Evolutionary conservation across 2,797 vertebrate genomes (phyloP), one percentile per base, ranked within the genome.

Genomic region (Sebastes trivittatus): DNA sequence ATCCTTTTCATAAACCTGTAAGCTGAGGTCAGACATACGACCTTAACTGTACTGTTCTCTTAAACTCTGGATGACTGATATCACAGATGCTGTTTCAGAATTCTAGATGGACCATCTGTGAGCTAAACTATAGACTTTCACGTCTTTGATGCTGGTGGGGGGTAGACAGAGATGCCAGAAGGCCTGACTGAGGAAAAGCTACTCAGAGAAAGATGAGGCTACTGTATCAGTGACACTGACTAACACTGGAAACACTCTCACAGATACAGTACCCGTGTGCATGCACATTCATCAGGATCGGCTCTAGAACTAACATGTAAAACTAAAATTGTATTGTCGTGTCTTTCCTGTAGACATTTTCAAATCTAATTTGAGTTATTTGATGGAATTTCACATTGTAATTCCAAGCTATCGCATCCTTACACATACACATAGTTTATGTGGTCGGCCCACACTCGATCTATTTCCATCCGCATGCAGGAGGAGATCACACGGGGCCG

Each of bases 1-100:
- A 56, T 67, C 27, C 7, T 63, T 66, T 54, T 66, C 68, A 29
- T 49, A 9, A 29, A 61, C 54, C 32, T 63, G 60, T 62, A 61
- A 25, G 11, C 59, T 75, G 16, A 83, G 22, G 60, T 77, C 49
- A 71, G 54, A 64, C 38, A 62, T 75, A 63, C 23, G n/a, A 61
- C 22, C 63, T 55, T n/a, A 81, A 20, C 65, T 58, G 32, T n/a
- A 20, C 25, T 30, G n/a, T 67, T 77, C 64, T 85, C 46, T 34
- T 67, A 25, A 68, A 14, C 63, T 77, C 8, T 23, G 59, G 68
- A 83, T 81, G 81, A 88, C 83, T 78, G 68, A 85, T 84, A 87
- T 80, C 73, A 73, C 90, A 91, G 86, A 88, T 86, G 87, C 77
- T 80, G 75, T 34, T 78, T 59, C 58, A 70, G 78, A 74, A 80